Conservation (phyloP, 2,888 invertebrate species). For the Oscheius sp. region DNA sequence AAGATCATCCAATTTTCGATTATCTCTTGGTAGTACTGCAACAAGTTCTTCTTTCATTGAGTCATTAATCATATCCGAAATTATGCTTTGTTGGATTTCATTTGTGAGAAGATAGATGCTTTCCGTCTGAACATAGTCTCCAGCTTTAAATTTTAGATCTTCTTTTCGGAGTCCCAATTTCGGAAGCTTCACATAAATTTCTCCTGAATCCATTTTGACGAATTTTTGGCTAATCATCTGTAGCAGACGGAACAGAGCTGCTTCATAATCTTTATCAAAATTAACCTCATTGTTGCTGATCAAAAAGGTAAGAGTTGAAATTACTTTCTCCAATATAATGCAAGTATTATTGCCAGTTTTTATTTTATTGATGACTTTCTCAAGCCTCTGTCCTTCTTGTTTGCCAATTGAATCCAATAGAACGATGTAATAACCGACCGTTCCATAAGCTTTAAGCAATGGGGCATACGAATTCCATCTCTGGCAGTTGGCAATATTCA, state of each 20-base stretch:
- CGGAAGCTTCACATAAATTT: background rate
- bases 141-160: background rate
- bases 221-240: background rate
- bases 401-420: background rate
- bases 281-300: constrained; percentile 4
- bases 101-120: background rate
- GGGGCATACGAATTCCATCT: constrained; percentile 20
- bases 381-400: background rate
- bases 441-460: background rate
- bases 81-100: background rate
- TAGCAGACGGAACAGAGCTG: background rate
- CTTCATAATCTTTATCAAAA: background rate
- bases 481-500: constrained; percentile 22
- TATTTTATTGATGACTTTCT: background rate
- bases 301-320: constrained; percentile 1
- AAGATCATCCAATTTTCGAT: background rate
- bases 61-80: background rate
- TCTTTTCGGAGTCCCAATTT: background rate
- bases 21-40: background rate
- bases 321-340: constrained; percentile 1
- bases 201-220: background rate
- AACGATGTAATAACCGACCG: constrained; percentile 15
- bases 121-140: background rate
- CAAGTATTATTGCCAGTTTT: background rate
- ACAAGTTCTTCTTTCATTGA: background rate